Evolutionary conservation across 2,113 vertebrate species (phyloP).

Genomic region (Pseudopodoces humilis): DNA sequence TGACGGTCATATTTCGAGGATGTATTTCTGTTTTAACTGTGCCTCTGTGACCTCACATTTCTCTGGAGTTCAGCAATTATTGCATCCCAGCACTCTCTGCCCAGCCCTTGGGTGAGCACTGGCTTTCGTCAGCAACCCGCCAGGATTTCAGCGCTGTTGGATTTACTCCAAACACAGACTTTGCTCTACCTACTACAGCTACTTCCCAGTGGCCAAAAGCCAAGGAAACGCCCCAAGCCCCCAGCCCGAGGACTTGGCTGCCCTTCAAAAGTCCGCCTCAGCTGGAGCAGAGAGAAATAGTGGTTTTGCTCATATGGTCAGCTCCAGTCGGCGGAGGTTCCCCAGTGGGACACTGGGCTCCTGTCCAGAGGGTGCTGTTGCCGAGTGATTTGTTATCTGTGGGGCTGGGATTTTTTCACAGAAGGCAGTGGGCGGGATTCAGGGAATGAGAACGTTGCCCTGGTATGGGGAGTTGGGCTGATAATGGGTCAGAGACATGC

Average conservation of each 20-base stretch:
- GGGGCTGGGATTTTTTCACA: not conserved
- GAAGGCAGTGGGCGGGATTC: not conserved
- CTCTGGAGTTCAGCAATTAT: not conserved
- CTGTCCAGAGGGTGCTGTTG: not conserved
- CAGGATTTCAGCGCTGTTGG: not conserved
- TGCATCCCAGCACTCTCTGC: not conserved
- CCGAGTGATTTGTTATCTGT: not conserved
- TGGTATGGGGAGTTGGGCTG: not conserved
- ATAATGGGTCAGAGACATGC: not conserved
- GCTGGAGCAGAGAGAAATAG: not conserved
- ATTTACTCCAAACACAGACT: not conserved
- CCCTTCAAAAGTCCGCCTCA: not conserved
- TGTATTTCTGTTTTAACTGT: not conserved
- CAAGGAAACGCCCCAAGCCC: not conserved
- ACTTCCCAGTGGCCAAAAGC: not conserved
- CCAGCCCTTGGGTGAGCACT: not conserved
- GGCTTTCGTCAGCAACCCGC: accelerated
- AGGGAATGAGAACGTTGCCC: accelerated
- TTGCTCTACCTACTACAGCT: not conserved
- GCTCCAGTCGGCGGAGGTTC: not conserved
- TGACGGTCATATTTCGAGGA: accelerated
- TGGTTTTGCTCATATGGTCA: not conserved
- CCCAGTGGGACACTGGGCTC: not conserved
- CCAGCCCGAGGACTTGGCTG: not conserved
- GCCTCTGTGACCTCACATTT: not conserved